These are phyloP conservation scores for Neoniphon sammara DNA, from an alignment of 2,797 vertebrate genomes.

Conservation along the genomic window DNA sequence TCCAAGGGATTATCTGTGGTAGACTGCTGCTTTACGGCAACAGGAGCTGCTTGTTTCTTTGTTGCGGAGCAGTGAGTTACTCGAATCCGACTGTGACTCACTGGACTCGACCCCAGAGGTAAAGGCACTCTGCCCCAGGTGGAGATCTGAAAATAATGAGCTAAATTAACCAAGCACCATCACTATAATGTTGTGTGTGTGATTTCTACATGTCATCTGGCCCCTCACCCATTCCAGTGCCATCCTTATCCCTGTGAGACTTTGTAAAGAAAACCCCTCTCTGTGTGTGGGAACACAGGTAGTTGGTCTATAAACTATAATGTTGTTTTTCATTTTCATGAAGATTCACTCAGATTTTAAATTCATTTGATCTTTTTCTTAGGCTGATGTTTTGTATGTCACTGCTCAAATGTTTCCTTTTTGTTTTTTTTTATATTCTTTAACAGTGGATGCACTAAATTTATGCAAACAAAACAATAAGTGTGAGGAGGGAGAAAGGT, in stretches of 20 bases:
- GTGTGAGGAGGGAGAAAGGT: too few species aligned
- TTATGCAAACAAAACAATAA: too few species aligned
- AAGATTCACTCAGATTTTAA: neutral
- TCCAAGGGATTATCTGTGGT: neutral
- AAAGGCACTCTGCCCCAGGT: constrained; percentile 34
- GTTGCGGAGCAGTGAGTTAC: constrained; percentile 2
- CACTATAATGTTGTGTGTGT: constrained; percentile 1
- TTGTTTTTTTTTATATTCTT: too few species aligned
- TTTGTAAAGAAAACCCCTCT: neutral
- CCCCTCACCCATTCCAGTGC: neutral
- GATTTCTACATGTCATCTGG: neutral
- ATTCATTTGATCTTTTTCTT: neutral
- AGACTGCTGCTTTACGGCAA: neutral
- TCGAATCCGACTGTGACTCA: constrained; percentile 44
- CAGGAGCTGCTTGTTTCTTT: constrained; percentile 13
- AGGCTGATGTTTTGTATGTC: neutral
- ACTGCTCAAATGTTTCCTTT: neutral
- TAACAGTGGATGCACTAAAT: too few species aligned
- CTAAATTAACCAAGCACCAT: constrained; percentile 25
- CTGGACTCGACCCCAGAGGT: constrained; percentile 26
- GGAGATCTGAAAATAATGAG: constrained; percentile 57
- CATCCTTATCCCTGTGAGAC: constrained; percentile 1
- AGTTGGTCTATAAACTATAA: neutral
- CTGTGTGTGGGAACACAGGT: neutral
- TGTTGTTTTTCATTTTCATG: neutral